phyloP scores from a whole-genome alignment of 2,113 vertebrate genomes.

The Ancistrus triradiatus region DNA sequence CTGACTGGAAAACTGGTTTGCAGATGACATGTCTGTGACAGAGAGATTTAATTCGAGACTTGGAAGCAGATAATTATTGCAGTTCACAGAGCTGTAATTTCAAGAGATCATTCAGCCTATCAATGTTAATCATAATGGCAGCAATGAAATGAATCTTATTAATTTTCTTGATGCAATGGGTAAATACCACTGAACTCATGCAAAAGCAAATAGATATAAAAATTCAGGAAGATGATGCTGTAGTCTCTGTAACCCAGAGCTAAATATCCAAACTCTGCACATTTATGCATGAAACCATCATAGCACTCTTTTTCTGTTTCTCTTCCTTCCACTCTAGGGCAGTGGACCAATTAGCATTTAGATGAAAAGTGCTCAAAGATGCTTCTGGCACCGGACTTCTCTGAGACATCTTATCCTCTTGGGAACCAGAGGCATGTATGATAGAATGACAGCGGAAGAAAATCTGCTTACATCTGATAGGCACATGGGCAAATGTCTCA shows the following conservation, averaged over 20 bases:
- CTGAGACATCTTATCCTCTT: slow-evolving; percentile 6
- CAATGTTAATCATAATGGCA: too few relatives aligned
- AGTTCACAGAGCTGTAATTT: too few relatives aligned
- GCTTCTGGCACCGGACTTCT: slow-evolving; percentile 21
- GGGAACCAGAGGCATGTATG: slow-evolving; percentile 6
- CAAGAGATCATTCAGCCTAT: too few relatives aligned
- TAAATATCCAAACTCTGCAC: neutral
- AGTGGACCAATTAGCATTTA: slow-evolving; percentile 45
- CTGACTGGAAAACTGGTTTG: neutral
- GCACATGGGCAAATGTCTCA: slow-evolving; percentile 33
- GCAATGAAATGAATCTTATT: too few relatives aligned
- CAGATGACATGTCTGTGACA: too few relatives aligned
- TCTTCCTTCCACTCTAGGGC: slow-evolving; percentile 13
- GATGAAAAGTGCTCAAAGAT: slow-evolving; percentile 26
- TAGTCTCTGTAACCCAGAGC: neutral
- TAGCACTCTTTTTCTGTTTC: slow-evolving; percentile 4
- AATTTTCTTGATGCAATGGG: too few relatives aligned
- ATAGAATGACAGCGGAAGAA: neutral
- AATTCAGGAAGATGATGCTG: neutral
- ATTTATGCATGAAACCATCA: slow-evolving; percentile 14
- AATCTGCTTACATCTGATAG: slow-evolving; percentile 15
- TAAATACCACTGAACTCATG: neutral
- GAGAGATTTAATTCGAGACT: too few relatives aligned
- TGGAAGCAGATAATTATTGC: too few relatives aligned
- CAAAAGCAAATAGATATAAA: neutral